Base-by-base conservation (phyloP, 2,797 vertebrate genomes). In the Epinephelus coioides region DNA sequence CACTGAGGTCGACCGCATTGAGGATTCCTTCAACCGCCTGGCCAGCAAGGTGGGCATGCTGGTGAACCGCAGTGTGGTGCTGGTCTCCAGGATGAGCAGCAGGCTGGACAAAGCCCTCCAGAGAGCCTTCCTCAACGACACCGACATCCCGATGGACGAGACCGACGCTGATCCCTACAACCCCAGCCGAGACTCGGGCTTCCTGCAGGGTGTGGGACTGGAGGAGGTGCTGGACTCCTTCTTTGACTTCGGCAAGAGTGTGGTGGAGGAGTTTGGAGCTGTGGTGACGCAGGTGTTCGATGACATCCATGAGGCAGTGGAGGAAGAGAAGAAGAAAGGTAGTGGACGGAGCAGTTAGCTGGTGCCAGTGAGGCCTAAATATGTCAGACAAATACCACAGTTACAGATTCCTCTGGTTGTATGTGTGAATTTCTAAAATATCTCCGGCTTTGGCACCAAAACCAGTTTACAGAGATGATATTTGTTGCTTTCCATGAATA, bases 261-360 rank as follows among this genome's bases (percentile, higher is more conserved):
- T 98, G 88, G 94, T 96, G 46, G 95, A 97, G 75, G 96, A 96
- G 61, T 95, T 98, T 69, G 95, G 95, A 2, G 92, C 97, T 3
- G 94, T 95, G 81, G 91, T 98, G 86, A 95, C 94, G 0, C 92
- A 95, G 4, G 93, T 83, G 10, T 94, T 97, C 50, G 93, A 94
- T 53, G 93, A 94, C 68, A 67, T 96, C 67, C 88, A 91, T n/a
- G 84, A 90, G 51, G 79, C 85, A 0, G 85, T 86, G 62, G 89
- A 92, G 57, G 84, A 91, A 46, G 89, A 94, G 83, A 91, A 86
- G 81, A 91, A 89, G 66, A 93, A 91, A 96, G 97, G 97, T 93
- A 89, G 91, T 2, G 17, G 15, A 18, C 2, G 0, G 4, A 44
- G 0, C 38, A 11, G 38, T 40, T 40, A 40, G 38, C 10, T 30